Evolutionary conservation across 2,888 invertebrate species (phyloP), one percentile per base, ranked within the genome.

Genomic region (Branchipolynoe longqiensis): DNA sequence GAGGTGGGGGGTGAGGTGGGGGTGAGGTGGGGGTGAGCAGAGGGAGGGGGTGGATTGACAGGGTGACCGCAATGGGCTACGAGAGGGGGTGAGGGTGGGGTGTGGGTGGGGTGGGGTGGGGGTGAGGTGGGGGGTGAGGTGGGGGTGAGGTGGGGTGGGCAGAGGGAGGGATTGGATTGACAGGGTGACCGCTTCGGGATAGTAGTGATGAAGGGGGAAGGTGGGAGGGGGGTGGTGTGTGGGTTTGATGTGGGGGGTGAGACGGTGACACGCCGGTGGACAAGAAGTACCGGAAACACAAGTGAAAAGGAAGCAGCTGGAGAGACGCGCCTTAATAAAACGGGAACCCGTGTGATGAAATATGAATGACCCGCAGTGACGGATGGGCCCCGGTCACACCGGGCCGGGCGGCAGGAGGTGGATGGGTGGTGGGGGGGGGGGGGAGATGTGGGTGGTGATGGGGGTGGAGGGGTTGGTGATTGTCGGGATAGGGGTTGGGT

Each of bases 221-320:
- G 48, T 8, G 48, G 48, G 48, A 48, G 48, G 48, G 8, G 48
- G 48, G 48, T 48, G n/a, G 58, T n/a, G 14, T n/a, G 58, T 4
- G 25, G 58, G 58, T 14, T 14, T 14, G 12, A 58, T 18, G 58
- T 14, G 22, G 69, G 69, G 69, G 33, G 36, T 38, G 18, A 38
- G 36, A 8, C 48, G 69, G 33, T 2, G 6, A 6, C 8, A 33
- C 12, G 69, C 69, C 33, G 36, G 69, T 69, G 36, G 8, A 33
- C 33, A 25, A 33, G 69, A 69, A 33, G 69, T 4, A 38, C 36
- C 33, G 69, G 69, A 69, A 69, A 69, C 38, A 38, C 36, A 69
- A 33, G 69, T 69, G 69, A 69, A 69, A 69, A 69, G 69, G 69
- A 69, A 69, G 69, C 69, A 69, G 69, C 69, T 33, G 69, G 69